These are phyloP conservation scores for Leptinotarsa rubiginosa DNA, from an alignment of 2,888 invertebrate genomes.

Conservation along the genomic window DNA sequence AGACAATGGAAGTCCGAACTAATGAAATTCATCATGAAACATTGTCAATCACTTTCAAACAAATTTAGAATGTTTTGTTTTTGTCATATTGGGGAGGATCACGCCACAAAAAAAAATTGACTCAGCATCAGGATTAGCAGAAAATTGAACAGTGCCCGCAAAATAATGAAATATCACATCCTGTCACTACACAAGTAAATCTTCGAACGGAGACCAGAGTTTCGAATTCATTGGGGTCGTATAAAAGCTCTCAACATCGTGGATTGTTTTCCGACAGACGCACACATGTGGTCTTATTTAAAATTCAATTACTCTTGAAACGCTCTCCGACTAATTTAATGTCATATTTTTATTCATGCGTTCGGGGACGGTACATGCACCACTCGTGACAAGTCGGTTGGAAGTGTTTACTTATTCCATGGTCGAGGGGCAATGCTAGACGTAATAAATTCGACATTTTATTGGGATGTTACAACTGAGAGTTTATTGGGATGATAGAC, in stretches of 20 bases:
- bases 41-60: too few relatives aligned
- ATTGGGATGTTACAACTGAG: constrained; percentile 2
- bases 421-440: neutral
- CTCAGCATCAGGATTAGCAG: neutral
- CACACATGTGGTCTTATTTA: constrained; percentile 40
- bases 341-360: constrained; percentile 21
- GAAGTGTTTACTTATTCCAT: neutral
- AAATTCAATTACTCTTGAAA: constrained; percentile 37
- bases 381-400: constrained; percentile 5
- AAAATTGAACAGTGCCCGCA: neutral
- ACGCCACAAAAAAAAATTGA: too few relatives aligned
- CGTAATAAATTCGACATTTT: constrained; percentile 4
- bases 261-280: constrained; percentile 32
- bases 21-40: too few relatives aligned
- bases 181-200: neutral
- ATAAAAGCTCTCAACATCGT: constrained; percentile 23
- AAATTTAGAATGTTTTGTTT: too few relatives aligned
- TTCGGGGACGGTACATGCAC: constrained; percentile 2
- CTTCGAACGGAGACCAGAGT: constrained; percentile 19
- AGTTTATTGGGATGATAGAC: neutral
- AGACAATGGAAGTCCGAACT: too few relatives aligned
- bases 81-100: too few relatives aligned
- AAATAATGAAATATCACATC: neutral
- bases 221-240: constrained; percentile 29
- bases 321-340: constrained; percentile 32